Evolutionary conservation across 1,140 invertebrate species (phyloP).

Genomic region (Aphaenogaster floridana): DNA sequence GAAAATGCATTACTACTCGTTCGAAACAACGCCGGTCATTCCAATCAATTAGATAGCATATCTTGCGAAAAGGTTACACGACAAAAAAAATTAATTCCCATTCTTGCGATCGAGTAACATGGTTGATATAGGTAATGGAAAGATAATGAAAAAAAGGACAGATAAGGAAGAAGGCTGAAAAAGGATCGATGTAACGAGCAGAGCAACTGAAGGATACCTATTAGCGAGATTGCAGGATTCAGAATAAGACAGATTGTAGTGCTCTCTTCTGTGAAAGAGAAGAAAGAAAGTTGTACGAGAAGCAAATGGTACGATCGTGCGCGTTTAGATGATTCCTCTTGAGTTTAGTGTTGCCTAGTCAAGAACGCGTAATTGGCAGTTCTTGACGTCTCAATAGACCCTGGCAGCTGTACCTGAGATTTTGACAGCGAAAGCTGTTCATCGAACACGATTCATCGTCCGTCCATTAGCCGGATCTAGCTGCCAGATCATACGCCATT

Average conservation of each 20-base stretch:
- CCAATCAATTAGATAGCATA: conserved; percentile 7
- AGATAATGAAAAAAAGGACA: conserved; percentile 16
- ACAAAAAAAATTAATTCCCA: neutral
- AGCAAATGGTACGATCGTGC: conserved; percentile 7
- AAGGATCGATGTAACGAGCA: neutral
- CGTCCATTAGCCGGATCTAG: conserved; percentile 52
- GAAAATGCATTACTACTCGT: conserved; percentile 1
- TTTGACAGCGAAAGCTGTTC: conserved; percentile 31
- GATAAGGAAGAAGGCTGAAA: neutral
- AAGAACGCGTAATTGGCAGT: conserved; percentile 32
- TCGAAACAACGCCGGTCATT: neutral
- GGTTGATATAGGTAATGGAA: conserved; percentile 12
- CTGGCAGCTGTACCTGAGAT: conserved; percentile 24
- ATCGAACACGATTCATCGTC: conserved; percentile 58
- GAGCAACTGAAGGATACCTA: neutral
- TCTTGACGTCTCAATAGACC: conserved; percentile 29
- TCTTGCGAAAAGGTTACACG: neutral
- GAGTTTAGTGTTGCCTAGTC: conserved; percentile 27
- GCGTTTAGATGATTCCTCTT: neutral
- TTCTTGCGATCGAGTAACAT: neutral
- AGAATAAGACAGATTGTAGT: conserved; percentile 2
- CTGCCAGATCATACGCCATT: conserved; percentile 63
- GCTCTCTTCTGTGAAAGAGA: neutral
- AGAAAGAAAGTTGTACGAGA: neutral
- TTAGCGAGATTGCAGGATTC: neutral